Conservation (phyloP, 2,888 invertebrate species). For the Drosophila leonis region DNA sequence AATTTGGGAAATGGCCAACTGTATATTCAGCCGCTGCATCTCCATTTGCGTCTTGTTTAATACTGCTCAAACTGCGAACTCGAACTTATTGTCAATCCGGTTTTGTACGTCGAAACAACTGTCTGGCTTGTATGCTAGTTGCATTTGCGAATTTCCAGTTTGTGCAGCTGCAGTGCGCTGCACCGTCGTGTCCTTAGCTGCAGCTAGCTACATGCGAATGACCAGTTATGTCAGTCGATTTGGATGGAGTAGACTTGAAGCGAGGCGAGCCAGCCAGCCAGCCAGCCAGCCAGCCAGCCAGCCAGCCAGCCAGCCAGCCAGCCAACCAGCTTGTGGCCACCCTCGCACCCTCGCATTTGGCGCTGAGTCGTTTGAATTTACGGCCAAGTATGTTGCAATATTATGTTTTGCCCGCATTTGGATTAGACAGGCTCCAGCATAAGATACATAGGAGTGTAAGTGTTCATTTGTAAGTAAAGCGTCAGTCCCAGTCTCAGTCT, state of each 20-base stretch:
- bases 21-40: constrained; percentile 37
- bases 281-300: not conserved
- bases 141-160: constrained; percentile 74
- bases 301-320: not conserved
- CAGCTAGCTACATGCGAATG: constrained; percentile 67
- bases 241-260: constrained; percentile 59
- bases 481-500: constrained; percentile 30
- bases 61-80: constrained; percentile 69
- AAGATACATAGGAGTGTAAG: constrained; percentile 36
- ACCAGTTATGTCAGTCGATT: constrained; percentile 76
- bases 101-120: constrained; percentile 50
- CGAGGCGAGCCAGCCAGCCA: constrained; percentile 54
- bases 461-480: constrained; percentile 52
- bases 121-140: constrained; percentile 56
- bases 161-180: constrained; percentile 72
- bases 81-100: constrained; percentile 77
- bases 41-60: constrained; percentile 45
- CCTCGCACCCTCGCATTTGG: constrained; percentile 77
- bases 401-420: constrained; percentile 78
- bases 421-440: constrained; percentile 69
- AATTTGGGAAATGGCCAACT: constrained; percentile 51
- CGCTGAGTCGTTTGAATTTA: constrained; percentile 65
- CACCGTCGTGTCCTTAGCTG: constrained; percentile 71
- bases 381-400: constrained; percentile 76
- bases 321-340: constrained; percentile 50